Conservation (phyloP, 2,888 invertebrate species). For the Kryphioiulus occultus region DNA sequence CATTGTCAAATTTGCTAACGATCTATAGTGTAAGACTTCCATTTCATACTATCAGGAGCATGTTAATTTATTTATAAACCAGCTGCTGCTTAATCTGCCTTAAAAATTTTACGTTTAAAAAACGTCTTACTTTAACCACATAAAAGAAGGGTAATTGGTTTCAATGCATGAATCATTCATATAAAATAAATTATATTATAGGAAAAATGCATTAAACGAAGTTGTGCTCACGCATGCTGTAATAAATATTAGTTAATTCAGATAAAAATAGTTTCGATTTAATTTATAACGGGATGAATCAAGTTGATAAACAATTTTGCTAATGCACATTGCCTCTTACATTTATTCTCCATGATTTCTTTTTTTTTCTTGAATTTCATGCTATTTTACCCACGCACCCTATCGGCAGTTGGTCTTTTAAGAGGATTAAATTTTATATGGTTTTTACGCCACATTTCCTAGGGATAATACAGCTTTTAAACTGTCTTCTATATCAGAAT, state of each 20-base stretch:
- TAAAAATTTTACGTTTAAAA: neutral
- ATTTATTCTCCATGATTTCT: neutral
- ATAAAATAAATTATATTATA: neutral
- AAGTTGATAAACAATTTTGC: neutral
- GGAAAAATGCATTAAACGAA: neutral
- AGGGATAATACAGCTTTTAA: constrained; percentile 14
- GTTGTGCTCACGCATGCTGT: neutral
- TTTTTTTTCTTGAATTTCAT: neutral
- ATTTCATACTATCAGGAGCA: neutral
- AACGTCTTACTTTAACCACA: neutral
- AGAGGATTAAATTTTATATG: neutral
- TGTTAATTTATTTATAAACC: neutral
- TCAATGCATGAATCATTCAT: neutral
- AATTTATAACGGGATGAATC: neutral
- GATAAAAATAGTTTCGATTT: neutral
- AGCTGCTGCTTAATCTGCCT: neutral
- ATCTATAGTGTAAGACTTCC: neutral
- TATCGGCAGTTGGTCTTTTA: neutral
- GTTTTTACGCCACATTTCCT: constrained; percentile 4
- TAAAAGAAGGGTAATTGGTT: neutral
- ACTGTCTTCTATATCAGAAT: neutral
- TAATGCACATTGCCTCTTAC: neutral
- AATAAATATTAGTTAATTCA: neutral
- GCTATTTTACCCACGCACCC: neutral
- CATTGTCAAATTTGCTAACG: neutral